Evolutionary conservation across 2,797 vertebrate genomes (phyloP), one percentile per base, ranked within the genome.

Genomic region (Dallia pectoralis): DNA sequence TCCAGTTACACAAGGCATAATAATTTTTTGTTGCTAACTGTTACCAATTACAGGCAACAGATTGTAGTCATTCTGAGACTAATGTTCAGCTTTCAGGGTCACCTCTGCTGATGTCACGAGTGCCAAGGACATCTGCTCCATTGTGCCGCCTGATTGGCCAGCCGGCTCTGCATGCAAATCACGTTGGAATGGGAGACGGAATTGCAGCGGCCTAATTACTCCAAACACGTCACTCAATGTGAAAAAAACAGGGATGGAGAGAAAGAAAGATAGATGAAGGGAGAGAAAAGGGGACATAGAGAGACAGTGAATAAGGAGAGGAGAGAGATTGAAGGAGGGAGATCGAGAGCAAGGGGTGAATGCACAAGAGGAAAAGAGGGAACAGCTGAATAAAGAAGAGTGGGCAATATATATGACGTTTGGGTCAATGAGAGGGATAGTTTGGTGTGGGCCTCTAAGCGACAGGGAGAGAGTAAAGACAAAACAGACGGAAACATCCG

Each of bases 91-190:
- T 83, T 79, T 84, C 84, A 83, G 79, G 87, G 84, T 90, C 89
- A 90, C 89, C 86, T 84, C 79, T 81, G 80, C 84, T 86, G 84
- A 89, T 86, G 87, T 89, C 85, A 86, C 56, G 47, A 84, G 76
- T 79, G 80, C 88, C 89, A 87, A 89, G 83, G 88, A 82, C 83
- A 87, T 88, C 82, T 87, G 79, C 30, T 70, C 82, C 78, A 78
- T 86, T 79, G 77, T 84, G 81, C 72, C 1, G 44, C 19, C 75
- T 75, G 82, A 88, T 87, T 86, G 83, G 83, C 83, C 82, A 62
- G 74, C 75, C 81, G 81, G 74, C 83, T 85, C 85, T 62, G 74
- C 79, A 88, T 90, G 84, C 85, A 87, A 88, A 91, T 87, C 82
- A 86, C 77, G 53, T 83, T 61, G 59, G 48, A 22, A n/a, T 64